phyloP scores from a whole-genome alignment of 2,797 vertebrate genomes.

The Sebastes minor region DNA sequence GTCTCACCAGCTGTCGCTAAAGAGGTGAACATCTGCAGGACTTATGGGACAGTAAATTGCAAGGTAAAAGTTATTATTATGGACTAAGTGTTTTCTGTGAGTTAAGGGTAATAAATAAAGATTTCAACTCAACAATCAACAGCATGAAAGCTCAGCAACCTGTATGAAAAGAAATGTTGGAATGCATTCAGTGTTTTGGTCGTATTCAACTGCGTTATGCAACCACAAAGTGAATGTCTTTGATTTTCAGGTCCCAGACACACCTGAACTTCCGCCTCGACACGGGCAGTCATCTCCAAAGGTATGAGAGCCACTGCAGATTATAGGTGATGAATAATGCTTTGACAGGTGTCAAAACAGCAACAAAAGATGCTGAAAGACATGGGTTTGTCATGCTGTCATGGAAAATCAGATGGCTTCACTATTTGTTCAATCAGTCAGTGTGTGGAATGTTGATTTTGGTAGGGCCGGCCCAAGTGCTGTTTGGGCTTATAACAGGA shows the following conservation, averaged over 20 bases:
- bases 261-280: slow-evolving; percentile 35
- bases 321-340: background rate
- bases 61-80: background rate
- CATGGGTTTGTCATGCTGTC: background rate
- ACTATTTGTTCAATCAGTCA: background rate
- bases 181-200: background rate
- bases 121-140: background rate
- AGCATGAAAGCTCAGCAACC: background rate
- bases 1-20: background rate
- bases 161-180: background rate
- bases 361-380: background rate
- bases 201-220: background rate
- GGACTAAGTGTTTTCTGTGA: background rate
- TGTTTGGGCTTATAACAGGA: background rate
- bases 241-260: slow-evolving; percentile 12
- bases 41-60: background rate
- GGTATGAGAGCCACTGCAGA: slow-evolving; percentile 21
- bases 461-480: background rate
- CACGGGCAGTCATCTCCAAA: background rate
- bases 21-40: background rate
- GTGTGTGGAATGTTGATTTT: background rate
- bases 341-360: background rate
- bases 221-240: background rate
- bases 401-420: background rate
- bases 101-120: background rate